Evolutionary conservation across 2,797 vertebrate genomes (phyloP).

Genomic region (Acanthurus lineatus): DNA sequence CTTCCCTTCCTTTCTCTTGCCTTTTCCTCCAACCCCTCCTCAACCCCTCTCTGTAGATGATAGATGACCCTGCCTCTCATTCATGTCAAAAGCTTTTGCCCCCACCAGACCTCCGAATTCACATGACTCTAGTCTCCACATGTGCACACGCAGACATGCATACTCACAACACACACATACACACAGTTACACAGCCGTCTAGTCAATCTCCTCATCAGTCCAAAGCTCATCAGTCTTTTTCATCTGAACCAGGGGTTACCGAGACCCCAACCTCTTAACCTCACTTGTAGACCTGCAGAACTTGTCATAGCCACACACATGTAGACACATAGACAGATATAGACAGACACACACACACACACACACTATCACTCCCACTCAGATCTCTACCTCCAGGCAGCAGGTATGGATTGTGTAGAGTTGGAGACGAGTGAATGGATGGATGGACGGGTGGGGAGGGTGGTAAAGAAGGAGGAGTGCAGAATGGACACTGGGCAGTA

Average conservation of each 20-base stretch:
- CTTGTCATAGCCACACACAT: constrained; percentile 53
- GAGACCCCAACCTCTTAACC: constrained; percentile 41
- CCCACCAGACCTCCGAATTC: constrained; percentile 59
- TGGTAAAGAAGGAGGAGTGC: constrained; percentile 48
- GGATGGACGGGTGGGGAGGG: constrained; percentile 59
- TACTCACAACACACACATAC: background rate
- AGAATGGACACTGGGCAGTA: constrained; percentile 79
- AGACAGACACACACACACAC: constrained; percentile 2
- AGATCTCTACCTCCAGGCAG: constrained; percentile 75
- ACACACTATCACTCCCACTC: constrained; percentile 45
- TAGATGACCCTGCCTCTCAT: constrained; percentile 81
- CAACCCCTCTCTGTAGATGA: constrained; percentile 73
- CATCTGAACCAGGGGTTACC: constrained; percentile 60
- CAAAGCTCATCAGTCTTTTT: constrained; percentile 79
- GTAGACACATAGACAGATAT: constrained; percentile 49
- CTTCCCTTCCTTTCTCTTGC: constrained; percentile 55
- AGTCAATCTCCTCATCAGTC: constrained; percentile 40
- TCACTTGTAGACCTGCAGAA: constrained; percentile 43
- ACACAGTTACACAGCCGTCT: constrained; percentile 24
- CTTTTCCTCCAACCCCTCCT: constrained; percentile 52
- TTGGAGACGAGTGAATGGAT: constrained; percentile 52
- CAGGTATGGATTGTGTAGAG: constrained; percentile 72
- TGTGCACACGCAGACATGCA: constrained; percentile 48
- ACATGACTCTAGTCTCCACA: constrained; percentile 65
- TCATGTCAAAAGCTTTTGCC: constrained; percentile 70